Percentiles rank a stretch among this genome's conserved stretches.
Conservation (phyloP, 37 sponge, comb jelly and placozoan genomes). For the Tethya wilhelma region DNA sequence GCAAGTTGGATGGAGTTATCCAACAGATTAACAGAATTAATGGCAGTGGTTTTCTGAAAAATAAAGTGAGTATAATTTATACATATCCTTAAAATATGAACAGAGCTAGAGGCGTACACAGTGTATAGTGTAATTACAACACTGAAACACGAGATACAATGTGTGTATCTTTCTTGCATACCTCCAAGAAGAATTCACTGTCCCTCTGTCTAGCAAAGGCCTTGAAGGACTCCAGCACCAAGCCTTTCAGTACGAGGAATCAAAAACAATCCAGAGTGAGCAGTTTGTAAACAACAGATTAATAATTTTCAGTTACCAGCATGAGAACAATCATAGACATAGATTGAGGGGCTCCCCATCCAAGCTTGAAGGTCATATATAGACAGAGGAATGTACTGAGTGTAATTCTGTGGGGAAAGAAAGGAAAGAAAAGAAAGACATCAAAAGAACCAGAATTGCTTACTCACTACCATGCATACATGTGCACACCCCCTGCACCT, state of each 20-base stretch:
- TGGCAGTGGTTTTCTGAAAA: no score
- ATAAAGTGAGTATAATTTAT: neutral
- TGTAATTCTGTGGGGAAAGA: slow-evolving; percentile 71
- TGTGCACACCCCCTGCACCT: neutral
- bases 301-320: no score
- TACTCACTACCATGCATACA: neutral
- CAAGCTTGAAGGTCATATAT: slow-evolving; percentile 92
- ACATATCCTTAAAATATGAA: neutral
- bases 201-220: slow-evolving; percentile 87
- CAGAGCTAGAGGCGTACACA: neutral
- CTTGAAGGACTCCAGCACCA: slow-evolving; percentile 85
- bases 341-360: slow-evolving; percentile 93
- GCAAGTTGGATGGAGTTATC: slow-evolving; percentile 86
- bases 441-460: neutral
- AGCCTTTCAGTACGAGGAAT: slow-evolving; percentile 48
- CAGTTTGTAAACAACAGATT: neutral
- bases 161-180: no score
- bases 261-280: neutral
- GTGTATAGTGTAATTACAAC: no score
- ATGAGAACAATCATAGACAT: slow-evolving; percentile 93
- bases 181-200: slow-evolving; percentile 67
- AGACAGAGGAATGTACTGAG: slow-evolving; percentile 97
- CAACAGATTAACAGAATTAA: slow-evolving; percentile 34
- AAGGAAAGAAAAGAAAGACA: neutral
- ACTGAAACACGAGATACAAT: no score